Evolutionary conservation across 92 coral and sea anemone species (phyloP).

Genomic region (Chrysogorgia sp.): DNA sequence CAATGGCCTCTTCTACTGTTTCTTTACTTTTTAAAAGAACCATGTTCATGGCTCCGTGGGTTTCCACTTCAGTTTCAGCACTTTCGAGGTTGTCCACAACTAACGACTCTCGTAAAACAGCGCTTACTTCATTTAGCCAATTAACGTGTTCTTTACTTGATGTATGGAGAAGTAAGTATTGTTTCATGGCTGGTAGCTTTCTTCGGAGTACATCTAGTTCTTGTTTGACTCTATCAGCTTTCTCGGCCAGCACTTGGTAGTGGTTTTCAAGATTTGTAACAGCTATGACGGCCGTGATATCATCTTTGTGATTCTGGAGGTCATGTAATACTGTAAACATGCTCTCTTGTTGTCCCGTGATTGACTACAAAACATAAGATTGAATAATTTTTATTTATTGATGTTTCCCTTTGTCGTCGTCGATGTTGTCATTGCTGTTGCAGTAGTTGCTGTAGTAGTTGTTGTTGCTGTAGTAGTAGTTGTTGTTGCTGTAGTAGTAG

Average conservation of each 20-base stretch:
- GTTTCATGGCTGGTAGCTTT: constrained; percentile 74
- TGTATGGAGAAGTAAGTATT: constrained; percentile 75
- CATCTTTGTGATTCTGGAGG: neutral
- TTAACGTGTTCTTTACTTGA: constrained; percentile 75
- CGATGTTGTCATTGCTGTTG: too few relatives aligned
- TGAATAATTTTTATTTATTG: neutral
- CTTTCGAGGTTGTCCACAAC: constrained; percentile 80
- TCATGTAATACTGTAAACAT: neutral
- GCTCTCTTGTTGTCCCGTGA: neutral
- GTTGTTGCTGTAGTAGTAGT: too few relatives aligned
- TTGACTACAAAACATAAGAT: neutral
- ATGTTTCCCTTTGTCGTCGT: too few relatives aligned
- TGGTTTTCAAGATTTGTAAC: constrained; percentile 8
- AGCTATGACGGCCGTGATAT: neutral
- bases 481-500: too few relatives aligned
- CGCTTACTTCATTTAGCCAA: constrained; percentile 75
- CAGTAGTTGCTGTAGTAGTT: too few relatives aligned
- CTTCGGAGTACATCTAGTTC: constrained; percentile 50
- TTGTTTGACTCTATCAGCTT: neutral
- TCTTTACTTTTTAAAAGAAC: neutral
- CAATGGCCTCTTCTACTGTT: neutral
- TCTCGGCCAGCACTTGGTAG: neutral
- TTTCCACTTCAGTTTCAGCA: constrained; percentile 75
- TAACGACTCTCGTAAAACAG: constrained; percentile 77
- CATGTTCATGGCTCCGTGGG: constrained; percentile 57